Conservation (phyloP, 2,113 vertebrate genomes). For the Clarias batrachus region DNA sequence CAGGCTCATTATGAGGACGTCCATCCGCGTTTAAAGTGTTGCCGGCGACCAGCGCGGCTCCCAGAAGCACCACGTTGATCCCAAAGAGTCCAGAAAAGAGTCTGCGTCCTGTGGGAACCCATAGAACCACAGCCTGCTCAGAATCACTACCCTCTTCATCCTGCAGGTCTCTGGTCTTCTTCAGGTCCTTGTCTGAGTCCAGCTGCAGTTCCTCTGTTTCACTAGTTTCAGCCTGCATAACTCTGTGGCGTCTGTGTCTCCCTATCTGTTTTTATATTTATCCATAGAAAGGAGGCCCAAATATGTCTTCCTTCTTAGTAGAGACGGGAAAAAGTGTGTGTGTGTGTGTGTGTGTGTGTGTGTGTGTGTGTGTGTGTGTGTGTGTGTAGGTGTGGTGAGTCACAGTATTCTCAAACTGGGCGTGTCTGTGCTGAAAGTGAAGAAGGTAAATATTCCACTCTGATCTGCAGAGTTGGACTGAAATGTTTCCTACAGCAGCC, state of each 20-base stretch:
- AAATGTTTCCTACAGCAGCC: background rate
- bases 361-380: conserved; percentile 35
- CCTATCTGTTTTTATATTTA: background rate
- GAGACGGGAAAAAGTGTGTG: background rate
- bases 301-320: too few relatives aligned
- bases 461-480: background rate
- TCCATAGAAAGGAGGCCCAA: background rate
- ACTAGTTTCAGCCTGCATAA: conserved; percentile 26
- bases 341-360: conserved; percentile 19
- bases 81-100: conserved; percentile 85
- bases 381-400: conserved; percentile 36
- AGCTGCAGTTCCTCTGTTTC: background rate
- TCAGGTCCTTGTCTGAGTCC: background rate
- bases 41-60: conserved; percentile 79
- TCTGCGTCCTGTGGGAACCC: conserved; percentile 73
- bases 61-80: conserved; percentile 84
- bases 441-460: conserved; percentile 5
- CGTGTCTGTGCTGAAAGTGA: conserved; percentile 34
- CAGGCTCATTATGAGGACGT: conserved; percentile 70
- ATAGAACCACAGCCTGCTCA: conserved; percentile 49
- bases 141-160: background rate
- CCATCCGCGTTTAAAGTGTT: conserved; percentile 72
- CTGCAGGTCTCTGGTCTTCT: too few relatives aligned
- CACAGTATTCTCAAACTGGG: conserved; percentile 44
- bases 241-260: background rate